These are phyloP conservation scores for Staurois parvus DNA, from an alignment of 2,797 vertebrate genomes.

Conservation along the genomic window DNA sequence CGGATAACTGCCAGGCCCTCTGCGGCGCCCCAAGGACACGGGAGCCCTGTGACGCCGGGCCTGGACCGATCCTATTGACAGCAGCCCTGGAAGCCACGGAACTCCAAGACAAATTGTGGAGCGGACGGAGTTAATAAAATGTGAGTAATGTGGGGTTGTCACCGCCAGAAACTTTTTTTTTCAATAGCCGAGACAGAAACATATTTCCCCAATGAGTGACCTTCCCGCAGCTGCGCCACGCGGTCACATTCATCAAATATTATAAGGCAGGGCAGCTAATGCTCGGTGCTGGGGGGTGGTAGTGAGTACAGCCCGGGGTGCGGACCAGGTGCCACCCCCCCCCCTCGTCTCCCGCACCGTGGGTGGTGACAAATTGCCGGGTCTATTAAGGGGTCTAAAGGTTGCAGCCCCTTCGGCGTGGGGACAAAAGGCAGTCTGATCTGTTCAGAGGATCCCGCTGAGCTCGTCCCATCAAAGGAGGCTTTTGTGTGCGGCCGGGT, in stretches of 20 bases:
- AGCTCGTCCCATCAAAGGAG: slow-evolving; percentile 1
- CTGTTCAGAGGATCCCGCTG: slow-evolving; percentile 43
- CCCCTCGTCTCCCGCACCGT: slow-evolving; percentile 70
- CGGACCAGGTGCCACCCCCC: slow-evolving; percentile 75
- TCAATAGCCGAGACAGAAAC: slow-evolving; percentile 80
- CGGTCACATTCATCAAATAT: slow-evolving; percentile 77
- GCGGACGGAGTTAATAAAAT: slow-evolving; percentile 81
- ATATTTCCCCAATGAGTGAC: slow-evolving; percentile 90
- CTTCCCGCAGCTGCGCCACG: slow-evolving; percentile 74
- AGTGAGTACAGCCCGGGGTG: slow-evolving; percentile 75
- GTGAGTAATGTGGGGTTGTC: slow-evolving; percentile 85
- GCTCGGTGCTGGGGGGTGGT: too few species aligned
- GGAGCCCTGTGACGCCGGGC: too few species aligned
- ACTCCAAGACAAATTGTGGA: too few species aligned
- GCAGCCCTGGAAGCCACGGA: too few species aligned
- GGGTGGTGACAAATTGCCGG: slow-evolving; percentile 84
- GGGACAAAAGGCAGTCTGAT: slow-evolving; percentile 30
- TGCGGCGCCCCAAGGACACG: too few species aligned
- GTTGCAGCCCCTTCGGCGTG: slow-evolving; percentile 68
- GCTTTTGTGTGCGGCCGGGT: slow-evolving; percentile 21
- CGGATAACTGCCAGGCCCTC: too few species aligned
- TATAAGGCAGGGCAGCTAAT: slow-evolving; percentile 72
- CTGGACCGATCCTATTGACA: too few species aligned
- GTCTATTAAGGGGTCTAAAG: slow-evolving; percentile 74
- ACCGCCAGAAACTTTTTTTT: slow-evolving; percentile 81